Percentiles rank a stretch among this genome's conserved stretches.
phyloP scores from a whole-genome alignment of 1,140 invertebrate species.

The Hyles euphorbiae region DNA sequence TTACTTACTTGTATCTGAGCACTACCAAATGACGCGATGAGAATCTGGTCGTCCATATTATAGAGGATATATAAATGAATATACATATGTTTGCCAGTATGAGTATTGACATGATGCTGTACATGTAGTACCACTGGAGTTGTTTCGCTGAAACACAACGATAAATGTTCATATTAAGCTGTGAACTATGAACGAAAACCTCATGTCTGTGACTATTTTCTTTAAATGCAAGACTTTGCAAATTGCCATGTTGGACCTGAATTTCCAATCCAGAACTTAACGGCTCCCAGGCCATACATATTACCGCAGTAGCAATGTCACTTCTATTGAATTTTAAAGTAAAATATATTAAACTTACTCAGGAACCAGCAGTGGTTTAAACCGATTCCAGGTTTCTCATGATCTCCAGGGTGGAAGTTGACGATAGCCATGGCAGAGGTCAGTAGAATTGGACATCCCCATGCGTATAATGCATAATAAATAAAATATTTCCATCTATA shows the following conservation, averaged over 20 bases:
- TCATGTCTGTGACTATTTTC: no score
- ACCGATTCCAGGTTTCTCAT: slow-evolving; percentile 50
- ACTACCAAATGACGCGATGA: slow-evolving; percentile 43
- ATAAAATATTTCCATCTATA: slow-evolving; percentile 45
- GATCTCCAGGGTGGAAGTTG: slow-evolving; percentile 47
- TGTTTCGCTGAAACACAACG: slow-evolving; percentile 34
- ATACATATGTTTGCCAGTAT: slow-evolving; percentile 46
- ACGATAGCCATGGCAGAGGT: slow-evolving; percentile 42
- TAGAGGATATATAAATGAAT: slow-evolving; percentile 46
- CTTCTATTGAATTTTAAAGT: not conserved
- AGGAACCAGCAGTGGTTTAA: slow-evolving; percentile 58
- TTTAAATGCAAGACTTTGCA: no score
- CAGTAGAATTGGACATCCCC: slow-evolving; percentile 33
- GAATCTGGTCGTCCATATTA: slow-evolving; percentile 42
- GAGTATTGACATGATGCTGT: slow-evolving; percentile 50
- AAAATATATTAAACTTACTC: slow-evolving; percentile 33
- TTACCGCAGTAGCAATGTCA: no score
- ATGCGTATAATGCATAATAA: slow-evolving; percentile 55
- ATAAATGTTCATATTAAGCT: slow-evolving; percentile 4
- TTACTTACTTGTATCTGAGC: slow-evolving; percentile 50
- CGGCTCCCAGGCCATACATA: no score
- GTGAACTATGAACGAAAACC: not conserved
- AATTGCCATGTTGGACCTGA: no score
- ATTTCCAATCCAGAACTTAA: no score
- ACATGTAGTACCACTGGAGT: slow-evolving; percentile 63